phyloP scores from a whole-genome alignment of 2,113 vertebrate genomes.

The Psilopogon haemacephalus region DNA sequence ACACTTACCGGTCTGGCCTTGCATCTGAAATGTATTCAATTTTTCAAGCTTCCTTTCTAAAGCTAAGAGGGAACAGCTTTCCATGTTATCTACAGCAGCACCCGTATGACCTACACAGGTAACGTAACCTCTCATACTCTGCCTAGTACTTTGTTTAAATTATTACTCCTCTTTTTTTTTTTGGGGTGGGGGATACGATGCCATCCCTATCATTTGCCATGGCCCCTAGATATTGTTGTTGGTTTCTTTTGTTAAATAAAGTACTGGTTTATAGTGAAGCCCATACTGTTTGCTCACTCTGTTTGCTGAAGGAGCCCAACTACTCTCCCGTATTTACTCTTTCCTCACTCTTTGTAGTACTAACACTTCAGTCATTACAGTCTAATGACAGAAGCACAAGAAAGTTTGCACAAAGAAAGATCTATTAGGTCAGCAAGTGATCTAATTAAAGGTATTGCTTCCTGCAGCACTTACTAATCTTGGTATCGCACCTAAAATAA shows the following conservation, averaged over 20 bases:
- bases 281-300: not conserved
- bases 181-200: not conserved
- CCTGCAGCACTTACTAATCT: not conserved
- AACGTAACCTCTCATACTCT: not conserved
- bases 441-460: not conserved
- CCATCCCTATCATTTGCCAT: not conserved
- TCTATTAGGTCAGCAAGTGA: not conserved
- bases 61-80: not conserved
- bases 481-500: not conserved
- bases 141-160: not conserved
- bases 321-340: not conserved
- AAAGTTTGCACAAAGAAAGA: not conserved
- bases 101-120: not conserved
- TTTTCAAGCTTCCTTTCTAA: not conserved
- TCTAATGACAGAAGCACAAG: not conserved
- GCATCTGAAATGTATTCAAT: not conserved
- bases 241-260: not conserved
- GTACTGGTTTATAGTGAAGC: not conserved
- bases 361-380: not conserved
- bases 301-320: not conserved
- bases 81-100: not conserved
- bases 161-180: not conserved
- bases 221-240: not conserved
- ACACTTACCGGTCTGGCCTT: not conserved
- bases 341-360: not conserved